Base-by-base conservation (phyloP, 2,888 invertebrate genomes). In the Strigamia transsilvanica region DNA sequence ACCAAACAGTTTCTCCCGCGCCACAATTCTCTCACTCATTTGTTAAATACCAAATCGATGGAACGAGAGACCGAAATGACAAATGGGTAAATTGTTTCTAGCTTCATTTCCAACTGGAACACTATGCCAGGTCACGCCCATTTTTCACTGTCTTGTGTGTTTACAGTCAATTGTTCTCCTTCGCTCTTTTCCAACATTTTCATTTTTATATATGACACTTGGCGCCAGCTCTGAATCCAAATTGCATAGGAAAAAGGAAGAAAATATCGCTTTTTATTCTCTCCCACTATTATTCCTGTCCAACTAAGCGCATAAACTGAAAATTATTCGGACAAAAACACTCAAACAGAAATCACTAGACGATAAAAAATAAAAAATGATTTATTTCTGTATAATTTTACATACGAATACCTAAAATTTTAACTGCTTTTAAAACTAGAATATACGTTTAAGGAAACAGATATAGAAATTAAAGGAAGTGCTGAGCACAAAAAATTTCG, bases 201-300 rank as follows among this genome's bases (percentile, higher is more conserved):
- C 73, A 73, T 73, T 73, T 73, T 73, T 73, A 73, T 73, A 73
- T 73, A 73, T 27, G 73, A 73, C 15, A 27, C 73, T 73, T 73
- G 73, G 73, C 73, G 73, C 73, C 32, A 27, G 73, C 73, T n/a
- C 73, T 73, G 73, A 73, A 73, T 73, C 73, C 73, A 73, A 73
- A 73, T 73, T 73, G 73, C 73, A 73, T 73, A 73, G 73, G 73
- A 73, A 73, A 73, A 73, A 73, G 73, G 73, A 73, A 73, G 73
- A 32, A 73, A 73, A 73, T 73, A 73, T 73, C 73, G 73, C 73
- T 73, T 73, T 73, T 73, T 73, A 73, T 73, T 73, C 73, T 73
- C 73, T 73, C 15, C 32, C 73, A 32, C 73, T 32, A 73, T 73
- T 27, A 73, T 73, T 27, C 73, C 32, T 73, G 73, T 73, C 73